phyloP scores from a whole-genome alignment of 1,140 invertebrate species.

The Heliconius eleuchia region DNA sequence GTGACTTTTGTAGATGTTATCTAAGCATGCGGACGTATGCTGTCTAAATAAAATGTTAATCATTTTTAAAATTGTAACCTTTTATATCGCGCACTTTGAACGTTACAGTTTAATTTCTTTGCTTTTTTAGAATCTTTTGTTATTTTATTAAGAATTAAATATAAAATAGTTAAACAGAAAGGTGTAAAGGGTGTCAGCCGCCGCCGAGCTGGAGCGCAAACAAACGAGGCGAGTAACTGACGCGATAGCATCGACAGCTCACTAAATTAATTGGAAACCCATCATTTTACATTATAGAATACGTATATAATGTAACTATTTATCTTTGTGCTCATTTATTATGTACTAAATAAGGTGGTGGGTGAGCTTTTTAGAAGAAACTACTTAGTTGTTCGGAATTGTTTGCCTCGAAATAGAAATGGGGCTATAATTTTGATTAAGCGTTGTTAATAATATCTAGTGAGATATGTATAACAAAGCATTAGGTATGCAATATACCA shows the following conservation, averaged over 20 bases:
- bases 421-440: too few relatives aligned
- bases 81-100: too few relatives aligned
- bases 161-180: not conserved
- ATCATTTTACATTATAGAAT: constrained; percentile 6
- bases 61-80: too few relatives aligned
- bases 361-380: not conserved
- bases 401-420: not conserved
- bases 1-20: too few relatives aligned
- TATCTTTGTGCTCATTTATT: not conserved
- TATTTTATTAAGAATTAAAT: too few relatives aligned
- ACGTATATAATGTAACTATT: not conserved
- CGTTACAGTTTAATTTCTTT: too few relatives aligned
- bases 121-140: too few relatives aligned
- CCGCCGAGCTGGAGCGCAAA: constrained; percentile 2
- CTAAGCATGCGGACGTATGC: too few relatives aligned
- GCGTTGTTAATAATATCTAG: too few relatives aligned
- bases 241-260: constrained; percentile 26
- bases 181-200: not conserved
- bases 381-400: not conserved
- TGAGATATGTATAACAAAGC: too few relatives aligned
- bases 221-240: constrained; percentile 15
- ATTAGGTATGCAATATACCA: too few relatives aligned
- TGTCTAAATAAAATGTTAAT: too few relatives aligned
- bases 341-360: not conserved
- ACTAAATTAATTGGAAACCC: constrained; percentile 31